A percentile compares a stretch with the other conserved stretches of the same genome.
phyloP scores from a whole-genome alignment of 2,113 vertebrate species.

The Sitta europaea region DNA sequence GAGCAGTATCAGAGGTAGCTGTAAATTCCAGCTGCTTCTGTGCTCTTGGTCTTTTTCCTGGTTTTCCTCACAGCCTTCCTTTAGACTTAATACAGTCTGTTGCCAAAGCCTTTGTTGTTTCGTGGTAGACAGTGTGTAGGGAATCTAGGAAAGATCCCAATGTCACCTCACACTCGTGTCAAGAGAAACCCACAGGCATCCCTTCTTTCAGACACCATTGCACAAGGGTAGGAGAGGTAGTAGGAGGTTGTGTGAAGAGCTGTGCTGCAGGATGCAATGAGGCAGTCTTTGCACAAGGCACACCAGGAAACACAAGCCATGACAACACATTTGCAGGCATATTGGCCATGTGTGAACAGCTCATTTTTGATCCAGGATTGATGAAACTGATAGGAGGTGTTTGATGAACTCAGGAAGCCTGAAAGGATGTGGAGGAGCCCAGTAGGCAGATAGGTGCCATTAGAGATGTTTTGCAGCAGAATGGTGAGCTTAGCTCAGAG shows the following conservation, averaged over 20 bases:
- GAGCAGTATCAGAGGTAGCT: not conserved
- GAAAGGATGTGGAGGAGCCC: not conserved
- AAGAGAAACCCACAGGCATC: not conserved
- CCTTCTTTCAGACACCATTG: not conserved
- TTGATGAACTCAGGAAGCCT: not conserved
- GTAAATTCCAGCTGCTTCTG: not conserved
- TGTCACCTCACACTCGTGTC: rapidly evolving
- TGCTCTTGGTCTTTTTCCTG: not conserved
- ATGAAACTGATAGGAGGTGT: not conserved
- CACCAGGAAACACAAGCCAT: rapidly evolving
- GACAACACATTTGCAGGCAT: not conserved
- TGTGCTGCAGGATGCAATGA: not conserved
- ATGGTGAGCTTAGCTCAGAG: not conserved
- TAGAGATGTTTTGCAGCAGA: not conserved
- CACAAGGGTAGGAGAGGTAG: not conserved
- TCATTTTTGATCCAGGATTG: not conserved
- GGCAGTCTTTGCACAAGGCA: not conserved
- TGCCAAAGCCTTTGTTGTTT: not conserved
- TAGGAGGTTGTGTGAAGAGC: not conserved
- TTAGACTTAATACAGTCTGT: not conserved
- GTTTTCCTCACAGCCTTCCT: not conserved
- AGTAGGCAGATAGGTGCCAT: not conserved
- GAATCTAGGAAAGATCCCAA: not conserved
- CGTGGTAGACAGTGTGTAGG: not conserved
- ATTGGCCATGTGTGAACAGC: not conserved